These are phyloP conservation scores for Eupithecia pulchellata DNA, from an alignment of 2,888 invertebrate genomes.

Conservation along the genomic window DNA sequence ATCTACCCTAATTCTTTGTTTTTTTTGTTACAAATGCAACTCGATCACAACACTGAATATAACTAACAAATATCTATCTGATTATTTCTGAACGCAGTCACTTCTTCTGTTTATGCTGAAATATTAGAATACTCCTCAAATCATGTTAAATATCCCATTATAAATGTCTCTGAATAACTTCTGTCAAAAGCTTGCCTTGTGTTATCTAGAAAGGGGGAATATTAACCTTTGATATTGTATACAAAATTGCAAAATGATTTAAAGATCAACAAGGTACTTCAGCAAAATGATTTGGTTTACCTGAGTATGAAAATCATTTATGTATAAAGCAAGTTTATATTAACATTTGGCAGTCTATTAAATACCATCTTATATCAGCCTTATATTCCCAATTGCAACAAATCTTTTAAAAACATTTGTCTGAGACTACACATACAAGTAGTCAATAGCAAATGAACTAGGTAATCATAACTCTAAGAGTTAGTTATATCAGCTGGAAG, in stretches of 20 bases:
- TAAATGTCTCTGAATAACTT: not conserved
- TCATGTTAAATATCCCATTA: too few relatives aligned
- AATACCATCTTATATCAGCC: not conserved
- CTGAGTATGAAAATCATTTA: not conserved
- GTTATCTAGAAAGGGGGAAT: not conserved
- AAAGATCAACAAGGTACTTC: not conserved
- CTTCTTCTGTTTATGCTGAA: too few relatives aligned
- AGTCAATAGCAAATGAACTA: not conserved
- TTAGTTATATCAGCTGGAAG: conserved; percentile 1
- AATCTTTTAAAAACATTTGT: not conserved
- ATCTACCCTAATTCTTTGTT: too few relatives aligned
- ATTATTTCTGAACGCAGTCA: too few relatives aligned
- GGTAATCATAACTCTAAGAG: not conserved
- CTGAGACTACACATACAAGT: not conserved
- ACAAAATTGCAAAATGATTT: not conserved
- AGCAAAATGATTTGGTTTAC: not conserved
- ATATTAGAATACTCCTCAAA: too few relatives aligned
- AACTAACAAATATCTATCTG: too few relatives aligned
- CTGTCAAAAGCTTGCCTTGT: not conserved
- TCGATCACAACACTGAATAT: too few relatives aligned
- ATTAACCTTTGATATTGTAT: not conserved
- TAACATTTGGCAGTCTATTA: not conserved
- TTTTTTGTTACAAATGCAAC: too few relatives aligned
- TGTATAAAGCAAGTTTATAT: too few relatives aligned
- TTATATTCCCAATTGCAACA: not conserved